Percentiles rank a stretch among this genome's conserved stretches.
These are phyloP conservation scores for Geotrupes spiniger DNA, from an alignment of 2,888 invertebrate genomes.

Conservation along the genomic window DNA sequence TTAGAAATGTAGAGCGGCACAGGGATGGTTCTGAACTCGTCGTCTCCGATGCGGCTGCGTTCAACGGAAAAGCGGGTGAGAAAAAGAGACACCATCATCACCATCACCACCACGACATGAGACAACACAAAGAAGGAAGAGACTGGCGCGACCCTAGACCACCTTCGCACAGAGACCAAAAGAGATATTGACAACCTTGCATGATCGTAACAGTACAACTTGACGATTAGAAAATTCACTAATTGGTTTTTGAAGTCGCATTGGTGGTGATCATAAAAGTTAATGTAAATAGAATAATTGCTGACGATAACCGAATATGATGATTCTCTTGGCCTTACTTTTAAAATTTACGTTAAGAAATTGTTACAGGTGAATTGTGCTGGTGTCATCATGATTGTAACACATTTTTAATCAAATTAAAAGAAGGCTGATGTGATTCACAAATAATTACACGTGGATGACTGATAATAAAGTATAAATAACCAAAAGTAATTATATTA, in stretches of 20 bases:
- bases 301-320: neutral
- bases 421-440: constrained; percentile 42
- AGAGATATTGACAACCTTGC: constrained; percentile 51
- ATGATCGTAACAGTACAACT: constrained; percentile 47
- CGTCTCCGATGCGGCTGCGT: constrained; percentile 59
- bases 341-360: constrained; percentile 11
- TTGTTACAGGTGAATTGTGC: too few relatives aligned
- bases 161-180: constrained; percentile 57
- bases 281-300: constrained; percentile 20
- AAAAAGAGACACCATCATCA: constrained; percentile 72
- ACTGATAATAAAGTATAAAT: constrained; percentile 15
- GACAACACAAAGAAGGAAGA: constrained; percentile 56
- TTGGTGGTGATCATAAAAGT: constrained; percentile 2
- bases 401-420: constrained; percentile 22
- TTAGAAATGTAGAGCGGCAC: constrained; percentile 47
- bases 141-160: constrained; percentile 53
- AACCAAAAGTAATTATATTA: constrained; percentile 18
- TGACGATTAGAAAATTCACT: constrained; percentile 34
- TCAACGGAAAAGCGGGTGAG: constrained; percentile 48
- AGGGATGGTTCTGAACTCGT: constrained; percentile 75
- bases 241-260: neutral
- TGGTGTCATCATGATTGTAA: neutral
- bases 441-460: constrained; percentile 19
- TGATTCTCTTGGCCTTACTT: constrained; percentile 42
- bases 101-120: constrained; percentile 68